A percentile compares a stretch with the other conserved stretches of the same genome.
Conservation (phyloP, 2,797 vertebrate species). For the Ctenochaetus hawaiiensis region DNA sequence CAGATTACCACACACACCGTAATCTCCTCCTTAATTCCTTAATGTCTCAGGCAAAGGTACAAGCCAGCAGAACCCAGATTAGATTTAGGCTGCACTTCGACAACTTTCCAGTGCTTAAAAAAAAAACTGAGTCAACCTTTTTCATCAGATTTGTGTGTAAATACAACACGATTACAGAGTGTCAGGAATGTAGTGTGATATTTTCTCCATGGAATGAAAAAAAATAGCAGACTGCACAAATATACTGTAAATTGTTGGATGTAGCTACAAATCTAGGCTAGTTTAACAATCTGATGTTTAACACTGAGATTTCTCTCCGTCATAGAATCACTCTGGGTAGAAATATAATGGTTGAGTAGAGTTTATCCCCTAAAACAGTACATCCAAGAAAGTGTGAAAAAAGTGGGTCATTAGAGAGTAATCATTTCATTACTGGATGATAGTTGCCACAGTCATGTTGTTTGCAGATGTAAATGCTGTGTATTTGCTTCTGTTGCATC, state of each 20-base stretch:
- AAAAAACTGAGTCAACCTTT: slow-evolving; percentile 68
- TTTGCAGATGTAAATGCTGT: neutral
- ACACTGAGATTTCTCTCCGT: slow-evolving; percentile 4
- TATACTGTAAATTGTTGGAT: slow-evolving; percentile 54
- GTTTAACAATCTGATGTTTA: slow-evolving; percentile 14
- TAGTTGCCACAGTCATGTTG: neutral
- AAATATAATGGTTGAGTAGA: neutral
- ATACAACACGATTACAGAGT: slow-evolving; percentile 76
- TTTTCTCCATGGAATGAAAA: slow-evolving; percentile 56
- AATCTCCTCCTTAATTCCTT: slow-evolving; percentile 76
- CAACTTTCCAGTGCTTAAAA: slow-evolving; percentile 41
- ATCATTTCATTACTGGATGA: neutral
- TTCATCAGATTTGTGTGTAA: slow-evolving; percentile 75
- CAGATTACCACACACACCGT: slow-evolving; percentile 75
- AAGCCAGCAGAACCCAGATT: slow-evolving; percentile 79
- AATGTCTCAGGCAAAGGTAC: slow-evolving; percentile 77
- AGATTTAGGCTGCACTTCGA: slow-evolving; percentile 62
- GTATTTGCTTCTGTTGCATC: neutral
- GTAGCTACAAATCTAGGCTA: slow-evolving; percentile 43
- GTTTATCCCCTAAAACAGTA: slow-evolving; percentile 5
- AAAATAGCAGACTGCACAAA: slow-evolving; percentile 56
- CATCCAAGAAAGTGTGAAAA: neutral
- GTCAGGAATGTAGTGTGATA: slow-evolving; percentile 65
- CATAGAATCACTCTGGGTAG: neutral
- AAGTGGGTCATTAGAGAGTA: neutral